Base-by-base conservation (phyloP, 2,113 vertebrate genomes). In the Gyps fulvus region DNA sequence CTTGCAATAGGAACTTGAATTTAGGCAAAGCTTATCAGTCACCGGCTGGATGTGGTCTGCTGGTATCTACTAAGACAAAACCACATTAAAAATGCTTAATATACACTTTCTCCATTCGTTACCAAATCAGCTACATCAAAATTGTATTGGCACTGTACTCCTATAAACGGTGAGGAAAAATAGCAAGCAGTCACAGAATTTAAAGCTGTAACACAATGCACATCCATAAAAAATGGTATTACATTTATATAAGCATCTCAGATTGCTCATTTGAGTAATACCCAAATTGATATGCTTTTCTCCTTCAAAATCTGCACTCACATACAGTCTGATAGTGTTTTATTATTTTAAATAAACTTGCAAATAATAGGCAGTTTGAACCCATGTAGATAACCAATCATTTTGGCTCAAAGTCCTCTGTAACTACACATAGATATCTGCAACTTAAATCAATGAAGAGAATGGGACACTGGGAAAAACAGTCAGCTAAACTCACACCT, bases 131-230 rank as follows among this genome's bases (percentile, higher is more conserved):
- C 59, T 61, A 16, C 36, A 52, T 31, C 36, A 66, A 20, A 94
- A 49, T 6, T 36, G 16, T 49, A 36, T 9, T 25, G 27, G 27
- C 40, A 84, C 29, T 1, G 3, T 1, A 2, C 20, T 47, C 29
- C 71, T 71, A 29, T 26, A 45, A 82, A 69, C 0, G 0, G 19
- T 27, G 43, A 10, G n/a, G 38, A 34, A 84, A 78, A 90, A 25
- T 1, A 38, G 34, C 49, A 43, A 0, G 6, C 10, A 45, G 13
- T 36, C n/a, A 42, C n/a, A 83, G 49, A 89, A 70, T 34, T 77
- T 21, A 78, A 45, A 87, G 29, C 23, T 0, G 0, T 29, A 61
- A 79, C 40, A 42, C 17, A 74, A 32, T 0, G 19, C 1, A 25
- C 6, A 15, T 12, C 5, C 5, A 23, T 36, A 61, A 42, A 59